Evolutionary conservation across 2,888 invertebrate genomes (phyloP).

Genomic region (Nemotelus nigrinus): DNA sequence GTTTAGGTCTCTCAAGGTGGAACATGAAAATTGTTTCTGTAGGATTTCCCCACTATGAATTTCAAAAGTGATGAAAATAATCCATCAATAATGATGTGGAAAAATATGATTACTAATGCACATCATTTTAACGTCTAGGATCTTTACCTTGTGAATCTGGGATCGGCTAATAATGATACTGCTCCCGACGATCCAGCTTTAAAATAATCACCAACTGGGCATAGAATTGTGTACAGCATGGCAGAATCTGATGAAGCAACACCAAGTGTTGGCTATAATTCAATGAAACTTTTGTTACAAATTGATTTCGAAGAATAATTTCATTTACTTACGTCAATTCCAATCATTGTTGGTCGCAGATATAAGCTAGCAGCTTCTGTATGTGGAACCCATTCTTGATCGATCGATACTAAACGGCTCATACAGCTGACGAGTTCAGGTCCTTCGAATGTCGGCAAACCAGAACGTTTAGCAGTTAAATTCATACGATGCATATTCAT

Average conservation of each 20-base stretch:
- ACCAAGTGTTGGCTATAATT: conserved; percentile 86
- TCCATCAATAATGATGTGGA: too few species aligned
- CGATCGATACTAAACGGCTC: conserved; percentile 85
- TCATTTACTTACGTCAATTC: conserved; percentile 84
- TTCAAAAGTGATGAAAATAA: too few species aligned
- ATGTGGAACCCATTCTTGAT: conserved; percentile 98
- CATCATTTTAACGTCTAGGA: background rate
- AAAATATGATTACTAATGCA: too few species aligned
- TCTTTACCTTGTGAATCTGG: conserved; percentile 72
- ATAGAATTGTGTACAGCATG: conserved; percentile 87
- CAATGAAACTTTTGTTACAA: conserved; percentile 38
- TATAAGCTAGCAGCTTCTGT: conserved; percentile 91
- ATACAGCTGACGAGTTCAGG: conserved; percentile 87
- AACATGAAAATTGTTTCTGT: too few species aligned
- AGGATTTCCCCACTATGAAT: too few species aligned
- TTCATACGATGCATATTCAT: conserved; percentile 96
- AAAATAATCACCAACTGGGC: conserved; percentile 95
- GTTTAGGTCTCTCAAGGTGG: too few species aligned
- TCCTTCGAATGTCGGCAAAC: conserved; percentile 89
- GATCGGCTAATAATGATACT: conserved; percentile 92
- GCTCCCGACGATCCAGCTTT: conserved; percentile 73
- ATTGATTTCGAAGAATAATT: conserved; percentile 28
- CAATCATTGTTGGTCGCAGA: conserved; percentile 95
- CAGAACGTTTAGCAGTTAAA: conserved; percentile 81
- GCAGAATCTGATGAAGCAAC: conserved; percentile 89